Evolutionary conservation across 1,140 invertebrate genomes (phyloP).

Genomic region (Dinothrombium tinctorium): DNA sequence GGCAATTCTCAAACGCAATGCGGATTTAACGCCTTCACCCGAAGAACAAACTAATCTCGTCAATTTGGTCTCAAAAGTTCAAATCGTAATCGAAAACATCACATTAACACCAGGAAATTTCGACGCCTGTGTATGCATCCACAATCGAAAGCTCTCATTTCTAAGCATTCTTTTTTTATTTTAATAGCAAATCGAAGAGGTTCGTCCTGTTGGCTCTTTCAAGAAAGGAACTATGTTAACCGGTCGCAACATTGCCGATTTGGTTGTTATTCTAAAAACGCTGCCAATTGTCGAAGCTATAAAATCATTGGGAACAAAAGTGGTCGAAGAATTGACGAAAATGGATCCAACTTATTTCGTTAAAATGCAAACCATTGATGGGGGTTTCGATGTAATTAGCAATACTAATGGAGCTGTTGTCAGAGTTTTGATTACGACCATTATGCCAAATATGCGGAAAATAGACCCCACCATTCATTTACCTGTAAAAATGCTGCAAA

Average conservation of each 20-base stretch:
- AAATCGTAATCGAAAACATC: conserved; percentile 70
- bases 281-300: conserved; percentile 68
- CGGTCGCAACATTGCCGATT: conserved; percentile 79
- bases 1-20: conserved; percentile 67
- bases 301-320: conserved; percentile 65
- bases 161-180: conserved; percentile 11
- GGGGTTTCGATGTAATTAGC: conserved; percentile 19
- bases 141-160: background rate
- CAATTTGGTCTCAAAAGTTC: conserved; percentile 75
- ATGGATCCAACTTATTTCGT: conserved; percentile 23
- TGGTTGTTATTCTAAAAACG: conserved; percentile 94
- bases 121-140: conserved; percentile 69
- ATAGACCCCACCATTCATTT: conserved; percentile 66
- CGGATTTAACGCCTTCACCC: conserved; percentile 63
- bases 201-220: conserved; percentile 82
- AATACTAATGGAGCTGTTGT: conserved; percentile 44
- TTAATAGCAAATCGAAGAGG: conserved; percentile 76
- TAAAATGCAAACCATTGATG: conserved; percentile 21
- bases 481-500: conserved; percentile 42
- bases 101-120: conserved; percentile 76
- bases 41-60: conserved; percentile 69
- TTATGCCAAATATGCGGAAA: conserved; percentile 76
- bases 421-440: conserved; percentile 65
- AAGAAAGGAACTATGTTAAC: conserved; percentile 95
- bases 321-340: conserved; percentile 50